Evolutionary conservation across 1,140 invertebrate genomes (phyloP).

Genomic region (Drosophila teissieri): DNA sequence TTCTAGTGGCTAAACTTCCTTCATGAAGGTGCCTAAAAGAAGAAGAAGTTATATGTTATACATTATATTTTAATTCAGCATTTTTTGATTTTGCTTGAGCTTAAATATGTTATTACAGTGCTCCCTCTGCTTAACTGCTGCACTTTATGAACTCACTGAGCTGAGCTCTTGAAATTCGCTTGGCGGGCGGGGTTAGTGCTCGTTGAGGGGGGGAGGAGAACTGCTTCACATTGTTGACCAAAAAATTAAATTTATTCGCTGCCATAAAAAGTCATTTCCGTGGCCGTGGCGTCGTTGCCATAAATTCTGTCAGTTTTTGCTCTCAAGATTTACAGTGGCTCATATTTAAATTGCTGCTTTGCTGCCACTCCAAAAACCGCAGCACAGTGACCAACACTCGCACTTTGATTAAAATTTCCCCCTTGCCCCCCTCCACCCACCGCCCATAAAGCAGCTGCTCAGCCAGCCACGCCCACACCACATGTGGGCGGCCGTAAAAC

Average conservation of each 20-base stretch:
- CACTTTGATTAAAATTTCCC: constrained; percentile 66
- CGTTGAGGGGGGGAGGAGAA: constrained; percentile 1
- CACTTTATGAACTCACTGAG: constrained; percentile 63
- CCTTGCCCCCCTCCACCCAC: too few relatives aligned
- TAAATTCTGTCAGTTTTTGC: constrained; percentile 79
- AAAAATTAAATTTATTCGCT: constrained; percentile 82
- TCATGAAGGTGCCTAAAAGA: too few relatives aligned
- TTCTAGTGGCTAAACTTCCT: too few relatives aligned
- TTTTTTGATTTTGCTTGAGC: neutral
- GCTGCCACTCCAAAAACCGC: constrained; percentile 53
- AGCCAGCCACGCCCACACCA: constrained; percentile 26
- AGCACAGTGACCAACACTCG: constrained; percentile 54
- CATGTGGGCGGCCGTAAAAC: constrained; percentile 56
- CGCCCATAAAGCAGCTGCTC: constrained; percentile 21
- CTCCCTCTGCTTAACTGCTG: constrained; percentile 24
- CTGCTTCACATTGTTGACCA: constrained; percentile 76
- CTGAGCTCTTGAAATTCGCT: constrained; percentile 8
- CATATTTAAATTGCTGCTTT: constrained; percentile 77
- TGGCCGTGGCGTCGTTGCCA: constrained; percentile 61
- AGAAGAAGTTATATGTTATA: too few relatives aligned
- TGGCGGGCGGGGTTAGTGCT: neutral
- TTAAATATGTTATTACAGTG: neutral
- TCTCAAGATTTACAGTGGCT: constrained; percentile 76
- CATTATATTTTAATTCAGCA: too few relatives aligned
- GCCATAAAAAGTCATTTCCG: constrained; percentile 82